A percentile compares a stretch with the other conserved stretches of the same genome.
Evolutionary conservation across 2,888 invertebrate genomes (phyloP).

Genomic region (Xanthia togata): DNA sequence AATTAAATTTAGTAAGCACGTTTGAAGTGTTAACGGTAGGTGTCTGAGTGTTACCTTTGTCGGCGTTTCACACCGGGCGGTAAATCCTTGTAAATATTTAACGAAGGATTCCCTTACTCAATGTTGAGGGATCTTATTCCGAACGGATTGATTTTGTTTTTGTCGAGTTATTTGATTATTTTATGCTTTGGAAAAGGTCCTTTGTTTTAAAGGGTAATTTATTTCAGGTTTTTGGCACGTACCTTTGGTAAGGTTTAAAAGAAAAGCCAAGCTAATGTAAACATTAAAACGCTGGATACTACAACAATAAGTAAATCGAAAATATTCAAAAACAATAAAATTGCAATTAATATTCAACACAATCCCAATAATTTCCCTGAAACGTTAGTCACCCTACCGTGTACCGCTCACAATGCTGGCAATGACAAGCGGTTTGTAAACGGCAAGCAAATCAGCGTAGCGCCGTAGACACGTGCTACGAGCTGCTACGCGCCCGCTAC

Average conservation of each 20-base stretch:
- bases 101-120: constrained; percentile 52
- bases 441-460: constrained; percentile 52
- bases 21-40: constrained; percentile 58
- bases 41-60: constrained; percentile 58
- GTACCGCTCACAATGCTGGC: constrained; percentile 22
- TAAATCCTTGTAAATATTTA: constrained; percentile 64
- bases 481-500: constrained; percentile 48
- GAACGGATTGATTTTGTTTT: constrained; percentile 48
- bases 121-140: constrained; percentile 24
- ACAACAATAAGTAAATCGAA: not conserved
- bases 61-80: constrained; percentile 24
- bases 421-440: constrained; percentile 50
- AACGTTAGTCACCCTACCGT: constrained; percentile 36
- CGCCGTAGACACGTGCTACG: constrained; percentile 59
- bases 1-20: constrained; percentile 49
- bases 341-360: not conserved
- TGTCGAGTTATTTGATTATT: constrained; percentile 6
- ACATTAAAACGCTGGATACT: not conserved
- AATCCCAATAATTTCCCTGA: not conserved
- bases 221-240: not conserved
- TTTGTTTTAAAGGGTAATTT: not conserved
- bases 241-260: not conserved
- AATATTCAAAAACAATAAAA: not conserved
- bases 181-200: not conserved
- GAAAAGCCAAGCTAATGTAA: not conserved